Conservation (phyloP, 2,113 vertebrate genomes). For the Urocolius indicus region DNA sequence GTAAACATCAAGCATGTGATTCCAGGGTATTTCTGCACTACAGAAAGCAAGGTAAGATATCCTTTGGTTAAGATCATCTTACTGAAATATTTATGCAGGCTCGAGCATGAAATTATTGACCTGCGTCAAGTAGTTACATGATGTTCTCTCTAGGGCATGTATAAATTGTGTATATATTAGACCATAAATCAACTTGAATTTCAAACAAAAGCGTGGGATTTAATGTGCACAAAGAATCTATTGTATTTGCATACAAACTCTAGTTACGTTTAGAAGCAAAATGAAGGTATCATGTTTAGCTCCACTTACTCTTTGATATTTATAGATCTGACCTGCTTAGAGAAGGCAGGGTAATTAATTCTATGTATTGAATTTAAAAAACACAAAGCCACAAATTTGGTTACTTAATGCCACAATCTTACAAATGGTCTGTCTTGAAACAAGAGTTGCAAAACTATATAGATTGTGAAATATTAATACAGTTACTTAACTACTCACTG, state of each 20-base stretch:
- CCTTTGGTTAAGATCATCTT: conserved; percentile 25
- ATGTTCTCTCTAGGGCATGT: background rate
- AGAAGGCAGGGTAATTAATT: conserved; percentile 25
- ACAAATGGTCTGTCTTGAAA: background rate
- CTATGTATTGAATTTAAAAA: background rate
- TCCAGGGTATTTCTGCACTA: background rate
- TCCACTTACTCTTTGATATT: background rate
- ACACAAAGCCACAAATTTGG: background rate
- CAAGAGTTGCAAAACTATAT: background rate
- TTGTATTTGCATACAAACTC: background rate
- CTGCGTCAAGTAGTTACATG: background rate
- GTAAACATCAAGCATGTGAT: background rate
- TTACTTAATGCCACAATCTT: background rate
- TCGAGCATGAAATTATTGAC: background rate
- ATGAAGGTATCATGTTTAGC: background rate
- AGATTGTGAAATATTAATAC: background rate
- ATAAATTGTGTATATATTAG: background rate
- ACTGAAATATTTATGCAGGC: background rate
- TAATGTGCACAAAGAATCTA: background rate
- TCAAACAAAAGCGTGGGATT: background rate
- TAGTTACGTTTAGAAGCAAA: background rate
- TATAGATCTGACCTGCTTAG: background rate
- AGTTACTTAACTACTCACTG: conserved; percentile 7
- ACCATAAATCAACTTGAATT: conserved; percentile 37
- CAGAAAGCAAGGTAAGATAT: background rate